Percentiles rank a stretch among this genome's conserved stretches.
Conservation (phyloP, 2,113 vertebrate genomes). For the Albula glossodonta region DNA sequence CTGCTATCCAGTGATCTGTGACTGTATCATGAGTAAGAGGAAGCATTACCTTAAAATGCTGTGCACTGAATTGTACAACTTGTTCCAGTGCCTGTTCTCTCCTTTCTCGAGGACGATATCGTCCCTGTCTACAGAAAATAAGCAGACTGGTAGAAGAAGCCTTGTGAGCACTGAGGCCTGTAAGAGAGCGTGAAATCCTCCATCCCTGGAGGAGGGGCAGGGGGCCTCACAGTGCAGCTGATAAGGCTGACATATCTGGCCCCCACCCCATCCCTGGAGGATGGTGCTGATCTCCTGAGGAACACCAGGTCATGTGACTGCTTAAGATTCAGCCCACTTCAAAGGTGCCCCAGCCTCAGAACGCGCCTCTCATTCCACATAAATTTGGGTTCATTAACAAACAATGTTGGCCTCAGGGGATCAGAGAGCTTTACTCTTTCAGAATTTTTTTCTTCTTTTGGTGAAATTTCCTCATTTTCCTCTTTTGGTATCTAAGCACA, state of each 20-base stretch:
- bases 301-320: background rate
- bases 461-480: background rate
- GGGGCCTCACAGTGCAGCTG: background rate
- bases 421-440: background rate
- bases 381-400: constrained; percentile 3
- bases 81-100: background rate
- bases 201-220: background rate
- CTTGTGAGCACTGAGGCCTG: background rate
- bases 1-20: background rate
- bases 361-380: background rate
- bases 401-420: background rate
- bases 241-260: background rate
- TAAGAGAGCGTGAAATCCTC: background rate
- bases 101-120: background rate
- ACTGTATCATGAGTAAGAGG: background rate
- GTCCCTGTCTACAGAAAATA: background rate
- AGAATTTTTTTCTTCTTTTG: background rate
- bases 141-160: background rate
- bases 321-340: constrained; percentile 1
- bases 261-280: background rate
- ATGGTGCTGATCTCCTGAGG: background rate
- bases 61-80: background rate
- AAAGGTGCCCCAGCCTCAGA: background rate
- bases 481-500: background rate
- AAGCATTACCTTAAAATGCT: background rate